Conservation (phyloP, 1,140 invertebrate genomes). For the Heliothis virescens region DNA sequence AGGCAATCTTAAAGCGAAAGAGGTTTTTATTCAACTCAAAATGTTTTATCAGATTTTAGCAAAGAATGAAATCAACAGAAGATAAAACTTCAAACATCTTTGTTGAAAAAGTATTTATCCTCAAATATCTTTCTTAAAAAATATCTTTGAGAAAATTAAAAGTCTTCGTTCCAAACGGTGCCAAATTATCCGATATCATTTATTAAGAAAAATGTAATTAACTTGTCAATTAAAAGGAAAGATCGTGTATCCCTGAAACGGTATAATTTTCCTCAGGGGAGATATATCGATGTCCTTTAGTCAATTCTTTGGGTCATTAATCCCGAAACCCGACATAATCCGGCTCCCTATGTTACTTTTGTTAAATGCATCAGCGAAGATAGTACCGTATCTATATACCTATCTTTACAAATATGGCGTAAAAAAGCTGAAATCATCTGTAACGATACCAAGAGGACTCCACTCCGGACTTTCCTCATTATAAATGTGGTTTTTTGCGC, state of each 20-base stretch:
- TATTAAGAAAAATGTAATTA: slow-evolving; percentile 28
- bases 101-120: not conserved
- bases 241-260: slow-evolving; percentile 37
- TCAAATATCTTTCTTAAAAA: not conserved
- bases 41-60: too few species aligned
- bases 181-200: slow-evolving; percentile 11
- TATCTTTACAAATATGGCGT: not conserved
- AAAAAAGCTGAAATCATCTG: not conserved
- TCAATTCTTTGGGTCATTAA: slow-evolving; percentile 34
- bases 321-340: slow-evolving; percentile 33
- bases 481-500: too few species aligned
- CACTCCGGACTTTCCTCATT: too few species aligned
- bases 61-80: too few species aligned
- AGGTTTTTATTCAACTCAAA: too few species aligned
- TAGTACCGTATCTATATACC: not conserved
- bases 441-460: not conserved
- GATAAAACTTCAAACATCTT: too few species aligned
- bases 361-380: not conserved
- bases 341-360: slow-evolving; percentile 9
- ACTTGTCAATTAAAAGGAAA: slow-evolving; percentile 33
- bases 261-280: slow-evolving; percentile 36
- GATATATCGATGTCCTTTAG: slow-evolving; percentile 33
- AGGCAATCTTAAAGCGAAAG: too few species aligned
- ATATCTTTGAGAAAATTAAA: not conserved
- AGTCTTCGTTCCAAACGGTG: not conserved